Base-by-base conservation (phyloP, 2,113 vertebrate species). In the Vulpes lagopus region DNA sequence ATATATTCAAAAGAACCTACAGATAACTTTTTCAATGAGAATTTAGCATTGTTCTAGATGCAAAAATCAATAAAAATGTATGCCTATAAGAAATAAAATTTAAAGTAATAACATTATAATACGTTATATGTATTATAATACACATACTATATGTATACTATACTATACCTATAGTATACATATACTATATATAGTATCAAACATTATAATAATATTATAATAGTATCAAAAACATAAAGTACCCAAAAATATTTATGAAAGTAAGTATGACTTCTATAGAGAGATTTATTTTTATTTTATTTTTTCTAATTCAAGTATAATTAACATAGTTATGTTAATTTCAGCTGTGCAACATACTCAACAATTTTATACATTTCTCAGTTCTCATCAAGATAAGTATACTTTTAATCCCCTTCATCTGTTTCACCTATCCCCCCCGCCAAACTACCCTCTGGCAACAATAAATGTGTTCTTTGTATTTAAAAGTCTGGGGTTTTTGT, bases 191-290 rank as follows among this genome's bases (percentile, higher is more conserved):
- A 43, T 43, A 43, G 43, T 43, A 43, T 43, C 43, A 43, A 43
- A 8, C 43, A 43, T 43, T 43, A 15, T 43, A 43, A 65, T 84
- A 11, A 17, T 62, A n/a, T 89, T 90, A 76, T 0, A 80, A 49
- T 32, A 88, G 19, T 69, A 93, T 64, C 27, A 81, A 96, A 90
- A 84, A 81, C 17, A 74, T 38, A 80, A 89, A 81, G 22, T 25
- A 87, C 9, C 12, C 51, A 87, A 96, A 10, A 95, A 81, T 93
- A 89, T 81, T 20, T 65, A 59, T 76, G 65, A 81, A 93, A 91
- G 38, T 25, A 65, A 81, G 23, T 38, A 71, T 81, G 59, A 64
- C 8, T 85, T 86, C n/a, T 62, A 20, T 10, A 86, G 53, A 82
- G 22, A 55, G 76, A 82, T 69, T 32, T 65, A 89, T 79, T 73